phyloP scores from a whole-genome alignment of 2,888 invertebrate genomes.

The Platerodrilus igneus region DNA sequence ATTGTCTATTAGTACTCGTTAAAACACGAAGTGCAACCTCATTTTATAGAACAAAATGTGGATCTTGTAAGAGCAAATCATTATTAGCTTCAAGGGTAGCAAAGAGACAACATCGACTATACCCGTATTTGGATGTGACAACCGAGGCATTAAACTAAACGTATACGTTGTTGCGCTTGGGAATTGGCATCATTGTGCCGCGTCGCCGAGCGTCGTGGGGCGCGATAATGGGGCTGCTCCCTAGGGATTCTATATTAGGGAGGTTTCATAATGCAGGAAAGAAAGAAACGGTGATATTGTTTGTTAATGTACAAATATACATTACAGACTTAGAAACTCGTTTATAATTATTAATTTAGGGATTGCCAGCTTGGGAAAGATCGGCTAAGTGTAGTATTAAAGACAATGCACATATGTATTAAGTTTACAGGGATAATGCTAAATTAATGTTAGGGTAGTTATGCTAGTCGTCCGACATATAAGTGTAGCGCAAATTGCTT shows the following conservation, averaged over 20 bases:
- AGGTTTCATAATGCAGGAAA: slow-evolving; percentile 22
- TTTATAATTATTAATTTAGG: no score
- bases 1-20: no score
- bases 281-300: slow-evolving; percentile 21
- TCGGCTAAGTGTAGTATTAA: no score
- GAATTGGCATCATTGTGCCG: slow-evolving; percentile 46
- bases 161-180: slow-evolving; percentile 46
- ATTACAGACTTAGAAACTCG: no score
- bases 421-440: no score
- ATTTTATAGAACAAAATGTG: no score
- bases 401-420: no score
- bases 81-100: slow-evolving; percentile 23
- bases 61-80: slow-evolving; percentile 23
- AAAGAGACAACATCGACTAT: slow-evolving; percentile 26
- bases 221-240: slow-evolving; percentile 48
- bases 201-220: slow-evolving; percentile 42
- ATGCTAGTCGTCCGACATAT: no score
- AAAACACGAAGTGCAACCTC: no score
- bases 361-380: no score
- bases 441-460: no score
- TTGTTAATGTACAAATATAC: slow-evolving; percentile 18
- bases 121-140: slow-evolving; percentile 41
- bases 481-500: no score
- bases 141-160: slow-evolving; percentile 47
- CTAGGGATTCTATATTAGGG: slow-evolving; percentile 43